Conservation (phyloP, 92 coral and sea anemone genomes). For the Hydrozoanthus gracilis region DNA sequence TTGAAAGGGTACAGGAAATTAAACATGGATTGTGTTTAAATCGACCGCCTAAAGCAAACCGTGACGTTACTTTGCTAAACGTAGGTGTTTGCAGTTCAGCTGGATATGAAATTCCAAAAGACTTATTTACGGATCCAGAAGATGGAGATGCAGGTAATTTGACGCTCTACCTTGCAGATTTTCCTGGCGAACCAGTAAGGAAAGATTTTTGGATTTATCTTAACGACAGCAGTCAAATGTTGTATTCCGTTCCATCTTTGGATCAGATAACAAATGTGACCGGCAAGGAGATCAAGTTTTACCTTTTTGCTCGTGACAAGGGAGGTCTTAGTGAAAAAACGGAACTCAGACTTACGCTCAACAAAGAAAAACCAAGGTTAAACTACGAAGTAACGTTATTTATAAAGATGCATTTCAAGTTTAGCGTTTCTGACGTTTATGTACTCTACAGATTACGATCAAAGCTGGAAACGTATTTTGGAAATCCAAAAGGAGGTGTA, state of each 20-base stretch:
- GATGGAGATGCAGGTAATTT: constrained; percentile 51
- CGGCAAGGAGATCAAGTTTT: constrained; percentile 10
- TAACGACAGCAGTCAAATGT: constrained; percentile 39
- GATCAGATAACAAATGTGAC: constrained; percentile 28
- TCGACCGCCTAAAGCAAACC: constrained; percentile 43
- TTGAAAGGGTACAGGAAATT: constrained; percentile 50
- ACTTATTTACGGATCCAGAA: constrained; percentile 48
- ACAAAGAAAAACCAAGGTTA: constrained; percentile 10
- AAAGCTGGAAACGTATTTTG: constrained; percentile 30
- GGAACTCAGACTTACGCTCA: constrained; percentile 9
- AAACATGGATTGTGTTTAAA: constrained; percentile 54
- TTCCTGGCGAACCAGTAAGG: constrained; percentile 5
- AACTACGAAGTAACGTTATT: constrained; percentile 34
- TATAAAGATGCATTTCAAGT: constrained; percentile 22
- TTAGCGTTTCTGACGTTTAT: constrained; percentile 44
- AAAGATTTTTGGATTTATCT: constrained; percentile 44
- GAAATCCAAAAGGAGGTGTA: constrained; percentile 22
- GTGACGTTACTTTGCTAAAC: constrained; percentile 5
- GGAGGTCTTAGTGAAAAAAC: constrained; percentile 45
- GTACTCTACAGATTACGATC: constrained; percentile 24
- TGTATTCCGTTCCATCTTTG: constrained; percentile 40
- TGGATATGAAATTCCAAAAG: constrained; percentile 22
- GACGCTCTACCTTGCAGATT: constrained; percentile 18
- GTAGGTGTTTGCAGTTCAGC: constrained; percentile 37
- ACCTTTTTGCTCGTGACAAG: constrained; percentile 55